Conservation (phyloP, 30 jellyfish, hydroid and myxozoan genomes). For the Clytia hemisphaerica region DNA sequence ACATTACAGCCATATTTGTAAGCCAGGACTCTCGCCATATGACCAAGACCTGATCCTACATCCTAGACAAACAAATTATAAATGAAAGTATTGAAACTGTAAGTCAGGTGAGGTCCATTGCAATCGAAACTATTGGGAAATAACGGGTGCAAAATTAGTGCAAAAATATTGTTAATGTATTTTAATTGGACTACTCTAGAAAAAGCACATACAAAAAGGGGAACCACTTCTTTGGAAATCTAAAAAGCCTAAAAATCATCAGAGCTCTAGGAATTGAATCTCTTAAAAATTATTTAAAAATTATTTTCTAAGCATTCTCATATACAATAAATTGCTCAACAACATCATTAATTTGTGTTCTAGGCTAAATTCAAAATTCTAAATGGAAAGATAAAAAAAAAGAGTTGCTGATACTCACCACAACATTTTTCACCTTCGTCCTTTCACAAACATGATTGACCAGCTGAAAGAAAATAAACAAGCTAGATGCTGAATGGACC, state of each 20-base stretch:
- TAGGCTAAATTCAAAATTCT: background rate
- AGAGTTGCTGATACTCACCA: constrained; percentile 3
- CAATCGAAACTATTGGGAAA: too few relatives aligned
- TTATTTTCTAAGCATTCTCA: background rate
- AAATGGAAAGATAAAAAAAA: background rate
- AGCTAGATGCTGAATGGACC: too few relatives aligned
- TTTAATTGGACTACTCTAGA: too few relatives aligned
- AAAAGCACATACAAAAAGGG: too few relatives aligned
- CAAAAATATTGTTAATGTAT: too few relatives aligned
- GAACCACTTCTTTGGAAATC: too few relatives aligned
- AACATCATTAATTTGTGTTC: background rate
- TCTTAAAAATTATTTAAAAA: background rate
- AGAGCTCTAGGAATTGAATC: background rate
- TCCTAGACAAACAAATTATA: constrained; percentile 30
- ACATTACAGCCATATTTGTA: constrained; percentile 40
- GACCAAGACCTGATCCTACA: constrained; percentile 92
- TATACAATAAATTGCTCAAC: background rate
- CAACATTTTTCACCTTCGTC: constrained; percentile 15
- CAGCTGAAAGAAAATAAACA: constrained; percentile 14
- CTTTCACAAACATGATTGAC: constrained; percentile 12
- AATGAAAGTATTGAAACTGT: too few relatives aligned
- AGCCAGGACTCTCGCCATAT: constrained; percentile 59
- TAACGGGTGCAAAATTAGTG: too few relatives aligned
- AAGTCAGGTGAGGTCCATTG: too few relatives aligned
- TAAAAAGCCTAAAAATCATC: too few relatives aligned